Evolutionary conservation across 92 coral and sea anemone species (phyloP).

Genomic region (Micromussa lordhowensis): DNA sequence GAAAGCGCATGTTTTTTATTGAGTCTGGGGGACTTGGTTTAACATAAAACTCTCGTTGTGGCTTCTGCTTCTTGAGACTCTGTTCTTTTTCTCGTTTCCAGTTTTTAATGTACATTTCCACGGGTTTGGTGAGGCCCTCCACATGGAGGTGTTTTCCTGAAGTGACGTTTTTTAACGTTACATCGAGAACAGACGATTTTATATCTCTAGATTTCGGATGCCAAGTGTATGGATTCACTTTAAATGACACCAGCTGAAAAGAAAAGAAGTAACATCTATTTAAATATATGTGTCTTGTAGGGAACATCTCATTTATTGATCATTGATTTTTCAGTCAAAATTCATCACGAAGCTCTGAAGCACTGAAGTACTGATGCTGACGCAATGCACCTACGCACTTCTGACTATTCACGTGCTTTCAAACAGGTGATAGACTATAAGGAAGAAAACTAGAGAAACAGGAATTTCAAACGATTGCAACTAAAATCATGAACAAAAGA

Average conservation of each 20-base stretch:
- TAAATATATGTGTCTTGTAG: too few relatives aligned
- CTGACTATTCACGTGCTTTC: too few relatives aligned
- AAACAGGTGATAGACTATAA: background rate
- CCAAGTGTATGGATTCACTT: slow-evolving; percentile 81
- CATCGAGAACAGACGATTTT: slow-evolving; percentile 78
- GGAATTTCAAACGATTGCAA: too few relatives aligned
- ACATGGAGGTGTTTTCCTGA: slow-evolving; percentile 65
- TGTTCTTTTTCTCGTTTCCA: slow-evolving; percentile 20
- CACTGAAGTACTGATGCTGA: background rate
- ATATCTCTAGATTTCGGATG: slow-evolving; percentile 57
- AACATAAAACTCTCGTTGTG: slow-evolving; percentile 32
- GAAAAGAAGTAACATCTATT: background rate
- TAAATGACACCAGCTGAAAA: slow-evolving; percentile 68
- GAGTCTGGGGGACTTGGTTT: slow-evolving; percentile 69
- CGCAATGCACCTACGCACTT: background rate
- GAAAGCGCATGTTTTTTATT: slow-evolving; percentile 70
- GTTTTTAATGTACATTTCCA: slow-evolving; percentile 57
- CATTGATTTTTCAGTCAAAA: too few relatives aligned
- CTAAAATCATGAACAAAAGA: background rate
- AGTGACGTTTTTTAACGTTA: slow-evolving; percentile 64
- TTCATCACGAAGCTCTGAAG: background rate
- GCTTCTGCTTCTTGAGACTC: background rate
- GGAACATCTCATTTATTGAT: background rate
- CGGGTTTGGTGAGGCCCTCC: slow-evolving; percentile 60
- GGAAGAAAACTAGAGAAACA: background rate